Evolutionary conservation across 2,113 vertebrate genomes (phyloP).

Genomic region (Xenus cinereus): DNA sequence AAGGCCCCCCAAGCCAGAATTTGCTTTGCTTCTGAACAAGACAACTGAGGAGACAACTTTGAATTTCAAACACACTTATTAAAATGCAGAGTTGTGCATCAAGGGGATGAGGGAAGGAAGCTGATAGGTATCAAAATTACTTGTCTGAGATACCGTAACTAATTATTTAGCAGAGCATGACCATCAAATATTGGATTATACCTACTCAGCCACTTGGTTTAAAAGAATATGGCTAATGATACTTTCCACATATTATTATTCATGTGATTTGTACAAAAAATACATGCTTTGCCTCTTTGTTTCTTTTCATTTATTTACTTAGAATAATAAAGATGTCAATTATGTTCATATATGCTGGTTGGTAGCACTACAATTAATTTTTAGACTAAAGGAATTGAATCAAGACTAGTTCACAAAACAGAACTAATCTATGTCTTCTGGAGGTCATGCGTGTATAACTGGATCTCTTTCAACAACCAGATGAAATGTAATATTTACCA

Average conservation of each 20-base stretch:
- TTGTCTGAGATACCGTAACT: neutral
- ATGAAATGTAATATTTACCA: neutral
- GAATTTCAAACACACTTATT: constrained; percentile 25
- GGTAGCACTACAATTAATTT: neutral
- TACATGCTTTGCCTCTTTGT: neutral
- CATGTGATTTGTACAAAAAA: neutral
- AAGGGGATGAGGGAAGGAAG: neutral
- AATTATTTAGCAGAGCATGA: constrained; percentile 24
- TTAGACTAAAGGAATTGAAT: neutral
- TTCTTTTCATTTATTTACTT: constrained; percentile 44
- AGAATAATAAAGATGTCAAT: constrained; percentile 32
- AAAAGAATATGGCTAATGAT: constrained; percentile 29
- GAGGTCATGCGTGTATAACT: neutral
- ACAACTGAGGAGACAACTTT: neutral
- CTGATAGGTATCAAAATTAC: neutral
- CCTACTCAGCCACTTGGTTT: neutral
- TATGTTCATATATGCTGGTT: neutral
- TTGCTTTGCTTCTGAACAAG: neutral
- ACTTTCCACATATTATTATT: neutral
- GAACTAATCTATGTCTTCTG: neutral
- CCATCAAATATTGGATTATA: neutral
- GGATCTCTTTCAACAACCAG: neutral
- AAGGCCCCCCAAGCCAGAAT: neutral
- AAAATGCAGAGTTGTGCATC: constrained; percentile 32
- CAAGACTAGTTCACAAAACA: neutral